Evolutionary conservation across 1,140 invertebrate genomes (phyloP).

Genomic region (Portunus trituberculatus): DNA sequence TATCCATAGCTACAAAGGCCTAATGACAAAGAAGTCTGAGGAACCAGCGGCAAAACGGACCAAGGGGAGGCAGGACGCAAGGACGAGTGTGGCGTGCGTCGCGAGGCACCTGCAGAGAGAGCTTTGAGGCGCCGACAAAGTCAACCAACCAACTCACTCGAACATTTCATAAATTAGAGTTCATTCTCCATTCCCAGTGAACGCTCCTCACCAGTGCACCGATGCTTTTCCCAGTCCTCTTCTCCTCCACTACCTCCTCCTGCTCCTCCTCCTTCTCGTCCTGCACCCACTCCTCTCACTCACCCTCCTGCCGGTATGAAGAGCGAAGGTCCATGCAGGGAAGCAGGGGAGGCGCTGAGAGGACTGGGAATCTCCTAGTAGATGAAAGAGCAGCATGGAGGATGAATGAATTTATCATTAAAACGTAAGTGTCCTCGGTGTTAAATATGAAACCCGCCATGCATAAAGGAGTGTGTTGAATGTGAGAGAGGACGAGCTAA

Average conservation of each 20-base stretch:
- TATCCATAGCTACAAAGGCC: conserved; percentile 21
- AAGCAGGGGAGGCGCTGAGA: not conserved
- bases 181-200: not conserved
- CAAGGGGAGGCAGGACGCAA: not conserved
- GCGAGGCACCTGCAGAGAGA: not conserved
- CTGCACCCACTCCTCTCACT: not conserved
- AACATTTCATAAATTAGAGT: conserved; percentile 24
- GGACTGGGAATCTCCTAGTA: not conserved
- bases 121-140: conserved; percentile 17
- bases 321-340: not conserved
- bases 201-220: not conserved
- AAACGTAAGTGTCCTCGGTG: not conserved
- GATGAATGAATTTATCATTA: not conserved
- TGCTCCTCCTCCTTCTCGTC: not conserved
- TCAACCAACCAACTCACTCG: conserved; percentile 20
- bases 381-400: not conserved
- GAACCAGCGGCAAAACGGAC: not conserved
- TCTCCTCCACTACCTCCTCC: not conserved
- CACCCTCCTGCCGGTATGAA: not conserved
- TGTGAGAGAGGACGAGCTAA: not conserved
- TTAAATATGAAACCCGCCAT: not conserved
- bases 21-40: not conserved
- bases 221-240: not conserved
- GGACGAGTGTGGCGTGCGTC: not conserved
- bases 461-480: not conserved